Evolutionary conservation across 2,113 vertebrate species (phyloP), one percentile per base, ranked within the genome.

Genomic region (Lutjanus erythropterus): DNA sequence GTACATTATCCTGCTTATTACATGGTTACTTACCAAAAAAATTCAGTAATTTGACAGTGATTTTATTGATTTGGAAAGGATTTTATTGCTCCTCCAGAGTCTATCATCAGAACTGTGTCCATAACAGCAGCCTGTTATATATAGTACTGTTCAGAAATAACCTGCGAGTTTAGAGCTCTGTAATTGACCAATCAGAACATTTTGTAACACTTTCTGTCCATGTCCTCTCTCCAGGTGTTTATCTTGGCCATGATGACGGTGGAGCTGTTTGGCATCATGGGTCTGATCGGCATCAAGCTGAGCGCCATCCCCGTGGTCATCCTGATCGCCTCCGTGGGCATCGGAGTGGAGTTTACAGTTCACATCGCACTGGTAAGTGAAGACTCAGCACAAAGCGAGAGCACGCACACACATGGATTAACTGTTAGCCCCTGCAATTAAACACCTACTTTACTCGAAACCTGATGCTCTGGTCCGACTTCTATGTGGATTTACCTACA

Each of bases 261-360:
- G 64, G 98, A 99, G 91, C 92, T 99, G 77, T 99, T 99, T 42
- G 98, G 98, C 79, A 98, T 99, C 96, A 99, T 99, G 98, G 98
- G 98, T 65, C 95, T 99, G 70, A 99, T 99, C 31, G 98, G 97
- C 59, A 99, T 99, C 95, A 99, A 99, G 85, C 95, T 99, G 81
- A 99, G 98, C 53, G 98, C 98, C 14, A 98, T 99, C 65, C 98
- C 98, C 4, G 98, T 99, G 72, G 98, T 99, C 90, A 99, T 99
- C 91, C 92, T 99, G 75, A 96, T 99, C 4, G 97, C 97, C 6
- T 99, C 98, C 1, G 98, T 99, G 42, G 98, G 98, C 89, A 99
- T 99, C 0, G 98, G 98, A 0, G 98, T 99, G 90, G 98, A 99
- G 86, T 99, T 99, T 89, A 99, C 98, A 0, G 98, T 99, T 66